Evolutionary conservation across 1,140 invertebrate species (phyloP).

Genomic region (Hypsibius dujardini): DNA sequence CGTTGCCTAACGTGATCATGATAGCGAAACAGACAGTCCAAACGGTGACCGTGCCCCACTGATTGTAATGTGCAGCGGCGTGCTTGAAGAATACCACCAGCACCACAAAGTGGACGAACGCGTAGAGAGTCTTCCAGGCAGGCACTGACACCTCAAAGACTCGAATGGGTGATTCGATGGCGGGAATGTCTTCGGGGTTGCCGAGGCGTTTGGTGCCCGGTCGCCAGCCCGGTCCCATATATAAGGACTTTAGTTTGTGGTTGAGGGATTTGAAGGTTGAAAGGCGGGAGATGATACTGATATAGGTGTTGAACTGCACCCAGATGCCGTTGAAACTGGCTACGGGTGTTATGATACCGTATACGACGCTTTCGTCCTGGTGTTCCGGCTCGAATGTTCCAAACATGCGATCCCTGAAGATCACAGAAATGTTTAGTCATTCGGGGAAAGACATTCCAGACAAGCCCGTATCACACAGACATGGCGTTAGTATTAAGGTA

Average conservation of each 20-base stretch:
- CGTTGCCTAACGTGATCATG: background rate
- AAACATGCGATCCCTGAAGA: constrained; percentile 33
- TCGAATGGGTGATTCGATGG: constrained; percentile 26
- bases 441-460: background rate
- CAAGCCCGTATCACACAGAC: too few species aligned
- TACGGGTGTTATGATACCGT: constrained; percentile 39
- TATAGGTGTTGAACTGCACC: constrained; percentile 32
- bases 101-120: background rate
- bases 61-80: background rate
- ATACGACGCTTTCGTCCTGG: constrained; percentile 35
- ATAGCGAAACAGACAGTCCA: background rate
- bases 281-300: background rate
- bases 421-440: background rate
- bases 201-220: constrained; percentile 35
- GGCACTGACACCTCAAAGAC: background rate
- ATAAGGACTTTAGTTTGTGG: constrained; percentile 30
- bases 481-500: background rate
- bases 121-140: background rate
- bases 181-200: constrained; percentile 30
- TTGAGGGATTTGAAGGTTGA: constrained; percentile 25
- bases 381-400: constrained; percentile 39
- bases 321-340: constrained; percentile 38
- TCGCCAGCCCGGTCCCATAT: constrained; percentile 35
- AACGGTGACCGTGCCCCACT: background rate
- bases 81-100: constrained; percentile 3